Base-by-base conservation (phyloP, 2,113 vertebrate species). In the Climacteris rufus region DNA sequence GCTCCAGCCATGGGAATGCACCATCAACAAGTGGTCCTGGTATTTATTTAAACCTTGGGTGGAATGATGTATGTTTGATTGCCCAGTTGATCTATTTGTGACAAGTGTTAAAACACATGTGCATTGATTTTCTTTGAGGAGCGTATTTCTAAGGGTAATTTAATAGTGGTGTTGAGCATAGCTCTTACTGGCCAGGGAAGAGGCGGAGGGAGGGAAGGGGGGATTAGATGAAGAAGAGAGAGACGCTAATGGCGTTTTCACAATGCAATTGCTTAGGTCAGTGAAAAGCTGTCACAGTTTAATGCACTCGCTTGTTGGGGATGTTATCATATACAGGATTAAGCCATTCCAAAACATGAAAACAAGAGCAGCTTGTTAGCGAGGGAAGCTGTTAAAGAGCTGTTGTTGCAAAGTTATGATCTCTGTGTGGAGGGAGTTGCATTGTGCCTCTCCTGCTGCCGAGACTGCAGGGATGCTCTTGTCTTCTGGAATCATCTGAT, bases 221-320 rank as follows among this genome's bases (percentile, higher is more conserved):
- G 94, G 91, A 91, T 96, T 96, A 97, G 94, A 95, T 93, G 96
- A 93, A 98, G 97, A 92, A 96, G 90, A 97, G 92, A 83, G 91
- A 96, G 82, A 91, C 69, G 74, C 91, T 98, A 97, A 98, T 98
- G 98, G 98, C 80, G 21, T 97, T 98, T 97, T 97, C 74, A 56
- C 97, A 97, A 96, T 97, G 93, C 97, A 95, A 95, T 98, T 97
- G 97, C 97, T 98, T 97, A 97, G 97, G 98, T 98, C 97, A 97
- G 95, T 97, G 96, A 94, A 97, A 98, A 98, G 93, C 97, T 97
- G 97, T 97, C 97, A 96, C 96, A 96, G 95, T 97, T 96, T 97
- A 97, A 98, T 97, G 96, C 92, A 93, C 97, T 95, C 24, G 70
- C 91, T 97, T 96, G 96, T 96, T 89, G 97, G 94, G 96, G 95